Evolutionary conservation across 2,113 vertebrate species (phyloP).

Genomic region (Callipepla californica): DNA sequence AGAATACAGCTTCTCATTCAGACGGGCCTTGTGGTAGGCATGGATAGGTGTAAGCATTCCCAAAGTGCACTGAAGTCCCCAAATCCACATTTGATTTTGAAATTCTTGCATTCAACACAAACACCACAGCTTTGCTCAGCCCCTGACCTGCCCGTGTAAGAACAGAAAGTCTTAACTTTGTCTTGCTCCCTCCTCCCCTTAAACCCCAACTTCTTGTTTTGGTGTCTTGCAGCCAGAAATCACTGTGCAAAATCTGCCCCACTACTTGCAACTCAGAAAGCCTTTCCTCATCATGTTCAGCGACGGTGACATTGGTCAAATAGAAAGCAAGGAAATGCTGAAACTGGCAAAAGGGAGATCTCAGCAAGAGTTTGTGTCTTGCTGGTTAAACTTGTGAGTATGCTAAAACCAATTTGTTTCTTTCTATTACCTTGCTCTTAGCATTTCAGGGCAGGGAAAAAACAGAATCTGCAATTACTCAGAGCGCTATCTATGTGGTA

Average conservation of each 20-base stretch:
- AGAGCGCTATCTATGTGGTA: not conserved
- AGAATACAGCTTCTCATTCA: not conserved
- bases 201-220: not conserved
- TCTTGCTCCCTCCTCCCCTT: not conserved
- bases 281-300: slow-evolving; percentile 90
- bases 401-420: not conserved
- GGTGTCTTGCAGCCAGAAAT: slow-evolving; percentile 86
- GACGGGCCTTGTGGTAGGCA: not conserved
- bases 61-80: not conserved
- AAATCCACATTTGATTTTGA: no score
- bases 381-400: slow-evolving; percentile 93
- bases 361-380: slow-evolving; percentile 74
- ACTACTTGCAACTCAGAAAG: slow-evolving; percentile 80
- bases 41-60: not conserved
- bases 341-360: slow-evolving; percentile 62
- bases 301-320: slow-evolving; percentile 75
- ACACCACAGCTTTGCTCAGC: not conserved
- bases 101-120: rapidly evolving
- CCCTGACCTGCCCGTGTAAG: rapidly evolving
- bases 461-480: not conserved
- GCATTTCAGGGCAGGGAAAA: not conserved
- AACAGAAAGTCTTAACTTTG: not conserved
- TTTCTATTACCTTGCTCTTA: not conserved
- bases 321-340: slow-evolving; percentile 78
- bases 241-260: slow-evolving; percentile 88